Base-by-base conservation (phyloP, 2,113 vertebrate genomes). In the Cygnus atratus region DNA sequence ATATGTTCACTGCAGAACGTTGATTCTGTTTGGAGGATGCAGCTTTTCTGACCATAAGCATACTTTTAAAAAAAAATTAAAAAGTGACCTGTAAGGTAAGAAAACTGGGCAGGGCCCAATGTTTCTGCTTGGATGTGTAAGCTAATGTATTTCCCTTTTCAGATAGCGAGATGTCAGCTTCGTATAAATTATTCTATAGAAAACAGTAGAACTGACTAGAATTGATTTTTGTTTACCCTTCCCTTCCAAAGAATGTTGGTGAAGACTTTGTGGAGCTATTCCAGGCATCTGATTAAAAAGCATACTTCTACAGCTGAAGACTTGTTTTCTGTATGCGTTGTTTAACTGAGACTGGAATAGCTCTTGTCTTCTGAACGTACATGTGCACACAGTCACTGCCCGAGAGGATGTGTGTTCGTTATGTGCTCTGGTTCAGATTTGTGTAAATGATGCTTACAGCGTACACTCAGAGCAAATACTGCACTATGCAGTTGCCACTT, bases 401-500 rank as follows among this genome's bases (percentile, higher is more conserved):
- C 48, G 50, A 41, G 85, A 25, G 92, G 71, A 26, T 8, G 31
- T 12, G n/a, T 35, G 75, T 15, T 59, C 82, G 15, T 48, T 6
- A 13, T 67, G 5, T 35, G 21, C 19, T 6, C 43, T 13, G 52
- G 24, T 26, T 84, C 88, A 66, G 79, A 11, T 57, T 44, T 7
- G 6, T 5, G 1, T 1, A 13, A 24, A 2, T 4, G 5, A 7
- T 15, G 20, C 78, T 35, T 9, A 2, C 50, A 12, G 26, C 46
- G 75, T 71, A 58, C 94, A 48, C 79, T 73, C 85, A 29, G 48
- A 86, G 66, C 87, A 63, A 46, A 15, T 29, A 1, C 92, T 79
- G 78, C 79, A 43, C 88, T 58, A 3, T 71, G 93, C 95, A 94
- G 94, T 52, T 25, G 41, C 90, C 95, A 62, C 95, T 95, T 97